These are phyloP conservation scores for Pristionchus entomophagus DNA, from an alignment of 2,888 invertebrate genomes.

Conservation along the genomic window DNA sequence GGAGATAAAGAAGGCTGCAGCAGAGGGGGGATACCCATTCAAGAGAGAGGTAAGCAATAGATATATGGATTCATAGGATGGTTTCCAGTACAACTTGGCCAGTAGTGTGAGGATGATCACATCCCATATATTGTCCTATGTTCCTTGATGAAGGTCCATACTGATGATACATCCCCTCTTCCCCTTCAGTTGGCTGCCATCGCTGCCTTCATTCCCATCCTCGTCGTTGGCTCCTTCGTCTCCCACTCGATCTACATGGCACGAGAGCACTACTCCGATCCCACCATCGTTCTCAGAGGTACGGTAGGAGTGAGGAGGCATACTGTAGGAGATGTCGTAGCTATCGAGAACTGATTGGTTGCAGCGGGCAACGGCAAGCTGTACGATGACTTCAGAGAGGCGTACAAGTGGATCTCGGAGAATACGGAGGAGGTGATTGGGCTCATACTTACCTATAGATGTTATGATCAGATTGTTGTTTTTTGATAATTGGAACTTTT, in stretches of 20 bases:
- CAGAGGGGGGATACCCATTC: slow-evolving; percentile 28
- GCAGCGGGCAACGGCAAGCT: slow-evolving; percentile 80
- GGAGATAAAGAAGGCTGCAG: slow-evolving; percentile 22
- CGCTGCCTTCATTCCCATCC: slow-evolving; percentile 84
- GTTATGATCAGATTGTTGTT: background rate
- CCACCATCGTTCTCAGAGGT: slow-evolving; percentile 84
- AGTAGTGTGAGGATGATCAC: too few relatives aligned
- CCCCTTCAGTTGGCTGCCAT: slow-evolving; percentile 85
- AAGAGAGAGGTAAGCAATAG: slow-evolving; percentile 36
- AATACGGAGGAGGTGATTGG: slow-evolving; percentile 86
- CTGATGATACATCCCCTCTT: too few relatives aligned
- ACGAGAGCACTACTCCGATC: slow-evolving; percentile 97
- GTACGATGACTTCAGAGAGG: slow-evolving; percentile 98
- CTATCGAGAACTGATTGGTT: slow-evolving; percentile 77
- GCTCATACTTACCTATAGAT: background rate
- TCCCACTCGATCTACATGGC: slow-evolving; percentile 98
- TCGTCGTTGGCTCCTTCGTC: slow-evolving; percentile 88
- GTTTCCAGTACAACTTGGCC: too few relatives aligned
- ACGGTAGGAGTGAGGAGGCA: background rate
- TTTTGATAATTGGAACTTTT: too few relatives aligned
- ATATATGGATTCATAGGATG: background rate
- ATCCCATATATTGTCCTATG: background rate
- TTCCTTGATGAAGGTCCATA: slow-evolving; percentile 10
- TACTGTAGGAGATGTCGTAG: background rate
- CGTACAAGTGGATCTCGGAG: slow-evolving; percentile 97